phyloP scores from a whole-genome alignment of 2,113 vertebrate species.

The Aspiorhynchus laticeps region DNA sequence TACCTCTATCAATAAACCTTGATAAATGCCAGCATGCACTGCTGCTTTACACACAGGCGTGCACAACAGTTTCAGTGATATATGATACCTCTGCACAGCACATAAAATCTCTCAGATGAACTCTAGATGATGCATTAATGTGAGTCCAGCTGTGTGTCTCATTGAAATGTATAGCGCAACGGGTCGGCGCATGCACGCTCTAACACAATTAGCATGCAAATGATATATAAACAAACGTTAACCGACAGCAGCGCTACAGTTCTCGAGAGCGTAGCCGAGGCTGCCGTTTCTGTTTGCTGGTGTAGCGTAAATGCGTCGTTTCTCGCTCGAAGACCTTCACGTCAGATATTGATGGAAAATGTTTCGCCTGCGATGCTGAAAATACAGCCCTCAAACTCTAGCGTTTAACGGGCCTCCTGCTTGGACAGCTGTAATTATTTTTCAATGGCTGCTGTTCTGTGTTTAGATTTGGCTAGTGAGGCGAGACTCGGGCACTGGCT shows the following conservation, averaged over 20 bases:
- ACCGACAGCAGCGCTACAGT: slow-evolving; percentile 14
- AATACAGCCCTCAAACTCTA: slow-evolving; percentile 32
- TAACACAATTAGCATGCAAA: slow-evolving; percentile 64
- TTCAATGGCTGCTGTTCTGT: slow-evolving; percentile 63
- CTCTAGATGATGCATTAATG: slow-evolving; percentile 20
- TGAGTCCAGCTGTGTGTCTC: slow-evolving; percentile 35
- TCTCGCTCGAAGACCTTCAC: slow-evolving; percentile 36
- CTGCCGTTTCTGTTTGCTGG: slow-evolving; percentile 43
- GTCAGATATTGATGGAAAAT: slow-evolving; percentile 44
- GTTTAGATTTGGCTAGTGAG: slow-evolving; percentile 67
- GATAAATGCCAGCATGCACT: not conserved
- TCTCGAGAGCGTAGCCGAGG: slow-evolving; percentile 16
- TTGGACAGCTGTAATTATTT: slow-evolving; percentile 67
- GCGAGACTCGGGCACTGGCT: slow-evolving; percentile 58
- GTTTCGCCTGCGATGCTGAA: slow-evolving; percentile 41
- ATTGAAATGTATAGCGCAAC: slow-evolving; percentile 42
- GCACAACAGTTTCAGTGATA: not conserved
- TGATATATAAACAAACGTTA: slow-evolving; percentile 51
- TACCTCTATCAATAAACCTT: slow-evolving; percentile 37
- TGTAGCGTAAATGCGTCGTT: not conserved
- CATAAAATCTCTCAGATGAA: not conserved
- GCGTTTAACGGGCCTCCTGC: not conserved
- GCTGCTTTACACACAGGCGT: not conserved
- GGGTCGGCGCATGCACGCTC: slow-evolving; percentile 30
- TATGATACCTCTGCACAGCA: not conserved